A percentile compares a stretch with the other conserved stretches of the same genome.
These are phyloP conservation scores for Paradoxurus hermaphroditus DNA, from an alignment of 2,113 vertebrate genomes.

Conservation along the genomic window DNA sequence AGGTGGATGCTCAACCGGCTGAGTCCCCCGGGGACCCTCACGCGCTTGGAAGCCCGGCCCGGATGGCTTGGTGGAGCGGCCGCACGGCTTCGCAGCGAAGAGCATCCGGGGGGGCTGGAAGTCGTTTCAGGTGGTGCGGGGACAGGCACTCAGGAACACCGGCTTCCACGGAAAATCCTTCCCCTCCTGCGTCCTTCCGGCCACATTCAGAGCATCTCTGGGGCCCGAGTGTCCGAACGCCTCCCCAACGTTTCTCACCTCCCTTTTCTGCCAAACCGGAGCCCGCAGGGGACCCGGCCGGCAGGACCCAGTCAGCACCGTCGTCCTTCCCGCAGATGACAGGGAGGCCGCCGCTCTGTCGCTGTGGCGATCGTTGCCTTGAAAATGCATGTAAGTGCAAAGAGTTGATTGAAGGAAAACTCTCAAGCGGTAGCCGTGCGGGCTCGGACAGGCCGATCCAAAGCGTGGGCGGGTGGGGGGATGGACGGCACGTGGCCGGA, in stretches of 20 bases:
- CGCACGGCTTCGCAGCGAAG: rapidly evolving
- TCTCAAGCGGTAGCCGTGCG: too few species aligned
- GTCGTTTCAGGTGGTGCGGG: neutral
- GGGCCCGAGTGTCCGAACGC: neutral
- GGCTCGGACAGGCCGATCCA: neutral
- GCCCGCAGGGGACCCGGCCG: neutral
- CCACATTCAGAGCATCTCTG: neutral
- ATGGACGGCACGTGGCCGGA: neutral
- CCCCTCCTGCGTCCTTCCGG: neutral
- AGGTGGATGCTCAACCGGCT: neutral
- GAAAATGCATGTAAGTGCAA: neutral
- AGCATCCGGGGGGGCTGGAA: neutral
- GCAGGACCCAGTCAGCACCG: neutral
- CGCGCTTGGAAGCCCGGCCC: neutral
- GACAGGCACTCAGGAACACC: neutral
- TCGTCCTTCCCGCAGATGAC: rapidly evolving
- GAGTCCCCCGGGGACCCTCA: too few species aligned
- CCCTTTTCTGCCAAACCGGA: neutral
- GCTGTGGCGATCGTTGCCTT: neutral
- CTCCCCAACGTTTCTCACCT: too few species aligned
- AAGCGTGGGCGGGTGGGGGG: too few species aligned
- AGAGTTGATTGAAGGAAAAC: neutral
- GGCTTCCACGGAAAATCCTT: neutral
- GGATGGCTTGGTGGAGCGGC: neutral
- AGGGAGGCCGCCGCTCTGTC: neutral